A percentile compares a stretch with the other conserved stretches of the same genome.
Evolutionary conservation across 2,113 vertebrate species (phyloP).

Genomic region (Dolichallabes microphthalmus): DNA sequence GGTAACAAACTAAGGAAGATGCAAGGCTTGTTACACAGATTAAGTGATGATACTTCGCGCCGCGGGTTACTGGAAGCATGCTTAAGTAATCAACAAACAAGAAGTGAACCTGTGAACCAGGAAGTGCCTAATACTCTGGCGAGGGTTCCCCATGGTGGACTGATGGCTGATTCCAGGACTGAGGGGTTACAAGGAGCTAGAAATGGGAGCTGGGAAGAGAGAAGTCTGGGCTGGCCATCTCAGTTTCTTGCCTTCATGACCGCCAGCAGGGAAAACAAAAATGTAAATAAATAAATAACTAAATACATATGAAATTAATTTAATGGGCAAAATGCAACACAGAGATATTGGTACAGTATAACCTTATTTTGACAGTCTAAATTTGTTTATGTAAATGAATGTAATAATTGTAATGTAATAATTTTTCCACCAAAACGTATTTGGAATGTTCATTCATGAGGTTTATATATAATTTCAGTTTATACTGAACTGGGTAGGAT

Average conservation of each 20-base stretch:
- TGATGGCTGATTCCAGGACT: too few relatives aligned
- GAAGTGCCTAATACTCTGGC: too few relatives aligned
- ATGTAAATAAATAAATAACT: neutral
- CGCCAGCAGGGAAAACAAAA: neutral
- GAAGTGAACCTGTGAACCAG: too few relatives aligned
- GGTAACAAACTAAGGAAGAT: too few relatives aligned
- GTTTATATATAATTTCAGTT: neutral
- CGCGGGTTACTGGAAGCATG: too few relatives aligned
- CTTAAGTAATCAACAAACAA: too few relatives aligned
- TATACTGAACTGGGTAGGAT: neutral
- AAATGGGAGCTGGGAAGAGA: neutral
- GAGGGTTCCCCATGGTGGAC: too few relatives aligned
- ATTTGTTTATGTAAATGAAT: slow-evolving; percentile 6
- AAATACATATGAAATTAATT: neutral
- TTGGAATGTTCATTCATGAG: neutral
- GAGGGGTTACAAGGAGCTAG: too few relatives aligned
- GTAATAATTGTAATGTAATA: neutral
- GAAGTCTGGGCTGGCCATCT: neutral
- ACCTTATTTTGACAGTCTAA: neutral
- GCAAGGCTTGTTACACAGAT: too few relatives aligned
- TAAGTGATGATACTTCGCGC: too few relatives aligned
- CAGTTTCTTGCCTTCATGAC: neutral
- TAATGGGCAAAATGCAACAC: neutral
- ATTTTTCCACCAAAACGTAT: neutral
- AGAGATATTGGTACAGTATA: neutral